phyloP scores from a whole-genome alignment of 2,113 vertebrate species.

The Chelonoidis abingdonii region DNA sequence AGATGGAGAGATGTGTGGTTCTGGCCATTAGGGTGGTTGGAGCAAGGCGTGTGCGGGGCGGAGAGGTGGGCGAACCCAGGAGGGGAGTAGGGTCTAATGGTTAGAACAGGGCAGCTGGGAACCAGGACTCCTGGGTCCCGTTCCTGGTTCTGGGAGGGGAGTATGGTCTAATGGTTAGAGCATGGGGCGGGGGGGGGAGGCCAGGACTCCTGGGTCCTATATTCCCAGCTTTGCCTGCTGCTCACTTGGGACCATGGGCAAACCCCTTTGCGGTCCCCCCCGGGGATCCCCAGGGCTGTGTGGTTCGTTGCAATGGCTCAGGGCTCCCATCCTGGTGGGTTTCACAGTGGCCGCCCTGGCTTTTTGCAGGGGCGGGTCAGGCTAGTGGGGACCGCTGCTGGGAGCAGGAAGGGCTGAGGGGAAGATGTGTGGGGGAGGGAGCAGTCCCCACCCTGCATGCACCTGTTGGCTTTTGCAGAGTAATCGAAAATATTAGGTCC shows the following conservation, averaged over 20 bases:
- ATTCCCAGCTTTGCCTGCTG: not conserved
- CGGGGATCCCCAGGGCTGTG: not conserved
- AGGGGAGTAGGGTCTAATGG: too few species aligned
- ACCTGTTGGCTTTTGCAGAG: not conserved
- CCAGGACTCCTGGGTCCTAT: not conserved
- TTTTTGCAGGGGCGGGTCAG: not conserved
- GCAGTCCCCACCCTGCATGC: not conserved
- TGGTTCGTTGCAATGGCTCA: not conserved
- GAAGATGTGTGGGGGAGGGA: fast-evolving
- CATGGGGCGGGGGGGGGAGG: too few species aligned
- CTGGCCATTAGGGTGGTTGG: too few species aligned
- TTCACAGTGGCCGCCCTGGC: not conserved
- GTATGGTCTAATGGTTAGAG: fast-evolving
- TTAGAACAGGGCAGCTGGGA: fast-evolving
- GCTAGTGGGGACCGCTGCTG: not conserved
- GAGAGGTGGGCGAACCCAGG: too few species aligned
- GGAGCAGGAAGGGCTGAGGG: not conserved
- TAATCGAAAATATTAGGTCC: not conserved
- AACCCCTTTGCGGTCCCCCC: not conserved
- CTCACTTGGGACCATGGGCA: not conserved
- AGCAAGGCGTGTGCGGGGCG: too few species aligned
- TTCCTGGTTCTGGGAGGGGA: fast-evolving
- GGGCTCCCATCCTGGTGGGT: not conserved
- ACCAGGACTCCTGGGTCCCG: not conserved
- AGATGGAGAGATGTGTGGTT: too few species aligned